Percentiles rank a stretch among this genome's conserved stretches.
Conservation (phyloP, 2,113 vertebrate genomes). For the Dasyurus viverrinus region DNA sequence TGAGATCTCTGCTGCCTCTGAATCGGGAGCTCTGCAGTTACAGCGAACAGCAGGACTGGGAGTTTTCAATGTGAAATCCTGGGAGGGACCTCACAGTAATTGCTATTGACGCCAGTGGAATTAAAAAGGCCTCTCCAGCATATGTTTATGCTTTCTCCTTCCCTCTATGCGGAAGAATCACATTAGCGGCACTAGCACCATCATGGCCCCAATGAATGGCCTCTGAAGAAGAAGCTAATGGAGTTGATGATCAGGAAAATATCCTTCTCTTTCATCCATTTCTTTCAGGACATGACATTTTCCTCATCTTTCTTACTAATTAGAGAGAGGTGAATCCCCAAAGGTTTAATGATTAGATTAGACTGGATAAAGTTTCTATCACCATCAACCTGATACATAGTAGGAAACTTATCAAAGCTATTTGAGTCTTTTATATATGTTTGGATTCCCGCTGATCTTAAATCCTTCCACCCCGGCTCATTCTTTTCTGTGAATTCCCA, state of each 20-base stretch:
- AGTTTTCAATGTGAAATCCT: not conserved
- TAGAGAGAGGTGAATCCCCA: slow-evolving; percentile 31
- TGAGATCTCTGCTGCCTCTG: not conserved
- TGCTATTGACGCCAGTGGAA: not conserved
- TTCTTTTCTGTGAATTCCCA: slow-evolving; percentile 14
- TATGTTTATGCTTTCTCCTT: not conserved
- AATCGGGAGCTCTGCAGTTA: not conserved
- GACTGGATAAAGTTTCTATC: slow-evolving; percentile 32
- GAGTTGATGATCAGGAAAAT: slow-evolving; percentile 46
- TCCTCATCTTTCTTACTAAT: slow-evolving; percentile 34
- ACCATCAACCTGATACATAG: slow-evolving; percentile 52
- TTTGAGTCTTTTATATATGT: slow-evolving; percentile 44
- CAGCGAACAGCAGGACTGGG: not conserved
- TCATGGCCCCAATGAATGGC: slow-evolving; percentile 10
- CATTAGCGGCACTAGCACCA: slow-evolving; percentile 16
- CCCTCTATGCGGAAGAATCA: not conserved
- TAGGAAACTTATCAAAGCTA: slow-evolving; percentile 36
- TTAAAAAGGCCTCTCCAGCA: not conserved
- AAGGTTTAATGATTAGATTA: slow-evolving; percentile 31
- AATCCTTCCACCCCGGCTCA: not conserved
- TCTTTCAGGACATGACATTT: slow-evolving; percentile 38
- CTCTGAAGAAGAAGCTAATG: not conserved
- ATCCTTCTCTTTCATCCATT: slow-evolving; percentile 20
- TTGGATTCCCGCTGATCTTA: slow-evolving; percentile 25
- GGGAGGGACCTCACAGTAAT: not conserved